A percentile compares a stretch with the other conserved stretches of the same genome.
phyloP scores from a whole-genome alignment of 1,140 invertebrate species.

The Drepana arcuata region DNA sequence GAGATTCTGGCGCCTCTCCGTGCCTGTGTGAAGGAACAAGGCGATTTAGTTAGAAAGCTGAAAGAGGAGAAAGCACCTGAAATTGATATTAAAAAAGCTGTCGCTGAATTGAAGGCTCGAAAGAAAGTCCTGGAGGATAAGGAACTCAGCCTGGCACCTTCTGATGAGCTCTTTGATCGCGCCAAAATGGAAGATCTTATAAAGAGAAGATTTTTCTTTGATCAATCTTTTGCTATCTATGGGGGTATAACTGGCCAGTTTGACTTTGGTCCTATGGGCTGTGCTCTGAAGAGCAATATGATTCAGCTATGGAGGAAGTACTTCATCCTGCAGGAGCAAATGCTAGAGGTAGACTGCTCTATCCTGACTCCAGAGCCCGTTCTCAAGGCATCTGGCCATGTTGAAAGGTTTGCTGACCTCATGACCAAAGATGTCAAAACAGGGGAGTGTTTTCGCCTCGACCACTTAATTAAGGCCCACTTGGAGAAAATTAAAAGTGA shows the following conservation, averaged over 20 bases:
- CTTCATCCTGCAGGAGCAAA: conserved; percentile 97
- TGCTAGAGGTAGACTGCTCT: conserved; percentile 98
- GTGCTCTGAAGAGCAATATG: conserved; percentile 97
- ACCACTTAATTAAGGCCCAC: conserved; percentile 98
- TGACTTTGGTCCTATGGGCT: conserved; percentile 99
- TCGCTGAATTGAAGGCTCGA: conserved; percentile 91
- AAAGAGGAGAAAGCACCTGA: conserved; percentile 91
- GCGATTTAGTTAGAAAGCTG: conserved; percentile 89
- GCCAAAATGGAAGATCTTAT: conserved; percentile 97
- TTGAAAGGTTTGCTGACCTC: conserved; percentile 98
- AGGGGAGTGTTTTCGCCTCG: conserved; percentile 97
- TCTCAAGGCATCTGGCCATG: conserved; percentile 98
- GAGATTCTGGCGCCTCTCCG: conserved; percentile 88
- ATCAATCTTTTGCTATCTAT: conserved; percentile 99
- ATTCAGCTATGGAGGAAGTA: conserved; percentile 95
- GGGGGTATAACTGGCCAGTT: conserved; percentile 91
- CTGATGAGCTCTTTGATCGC: conserved; percentile 87
- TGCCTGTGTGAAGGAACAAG: conserved; percentile 92
- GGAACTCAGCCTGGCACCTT: conserved; percentile 87
- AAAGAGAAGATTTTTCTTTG: conserved; percentile 97
- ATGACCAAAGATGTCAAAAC: conserved; percentile 98
- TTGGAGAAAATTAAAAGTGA: conserved; percentile 91
- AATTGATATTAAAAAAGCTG: conserved; percentile 93
- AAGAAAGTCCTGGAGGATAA: conserved; percentile 96
- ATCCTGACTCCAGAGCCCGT: conserved; percentile 97